Conservation (phyloP, 2,113 vertebrate genomes). For the Gallinago media region DNA sequence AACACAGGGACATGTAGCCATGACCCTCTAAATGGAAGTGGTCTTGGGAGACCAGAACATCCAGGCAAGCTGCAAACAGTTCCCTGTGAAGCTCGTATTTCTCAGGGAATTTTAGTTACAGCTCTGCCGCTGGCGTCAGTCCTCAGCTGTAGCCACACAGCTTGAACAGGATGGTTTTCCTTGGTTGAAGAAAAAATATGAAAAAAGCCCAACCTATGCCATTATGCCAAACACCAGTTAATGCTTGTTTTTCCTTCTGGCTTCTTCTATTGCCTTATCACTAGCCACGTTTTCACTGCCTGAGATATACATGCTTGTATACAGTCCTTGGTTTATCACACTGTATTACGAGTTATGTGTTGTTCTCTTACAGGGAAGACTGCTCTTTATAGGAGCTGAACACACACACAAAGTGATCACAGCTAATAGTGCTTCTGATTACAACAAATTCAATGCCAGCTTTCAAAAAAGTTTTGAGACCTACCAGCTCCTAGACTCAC, state of each 20-base stretch:
- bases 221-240: neutral
- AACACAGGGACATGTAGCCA: neutral
- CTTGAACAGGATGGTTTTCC: rapidly evolving
- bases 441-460: neutral
- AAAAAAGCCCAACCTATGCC: neutral
- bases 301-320: neutral
- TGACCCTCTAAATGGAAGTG: neutral
- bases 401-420: neutral
- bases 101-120: neutral
- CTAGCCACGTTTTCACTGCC: neutral
- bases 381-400: neutral
- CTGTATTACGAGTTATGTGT: rapidly evolving
- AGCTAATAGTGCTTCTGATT: neutral
- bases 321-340: neutral
- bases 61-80: neutral
- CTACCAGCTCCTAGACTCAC: neutral
- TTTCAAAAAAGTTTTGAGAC: neutral
- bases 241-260: neutral
- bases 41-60: neutral
- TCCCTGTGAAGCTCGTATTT: neutral
- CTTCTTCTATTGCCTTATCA: neutral
- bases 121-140: neutral
- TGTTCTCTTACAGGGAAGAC: neutral
- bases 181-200: neutral
- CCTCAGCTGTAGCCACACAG: neutral